Conservation (phyloP, 2,888 invertebrate species). For the Alcis repandata region DNA sequence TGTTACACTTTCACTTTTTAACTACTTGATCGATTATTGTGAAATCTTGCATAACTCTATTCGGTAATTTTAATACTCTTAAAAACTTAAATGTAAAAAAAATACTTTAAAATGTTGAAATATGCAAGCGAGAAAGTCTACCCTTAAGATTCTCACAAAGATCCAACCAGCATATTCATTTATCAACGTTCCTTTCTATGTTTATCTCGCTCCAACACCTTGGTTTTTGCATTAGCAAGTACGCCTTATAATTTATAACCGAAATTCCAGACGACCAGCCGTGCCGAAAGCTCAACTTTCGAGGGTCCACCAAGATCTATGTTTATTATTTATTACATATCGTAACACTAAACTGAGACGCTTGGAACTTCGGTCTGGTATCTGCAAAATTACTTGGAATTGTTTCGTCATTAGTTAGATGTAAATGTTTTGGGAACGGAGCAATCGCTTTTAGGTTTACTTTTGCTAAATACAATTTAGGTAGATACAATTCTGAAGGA, state of each 20-base stretch:
- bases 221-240: slow-evolving; percentile 13
- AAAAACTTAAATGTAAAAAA: too few relatives aligned
- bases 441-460: neutral
- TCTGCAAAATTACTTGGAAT: slow-evolving; percentile 19
- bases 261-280: slow-evolving; percentile 19
- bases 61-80: too few relatives aligned
- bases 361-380: slow-evolving; percentile 32
- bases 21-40: too few relatives aligned
- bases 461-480: neutral
- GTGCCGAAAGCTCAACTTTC: slow-evolving; percentile 40
- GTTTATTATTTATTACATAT: slow-evolving; percentile 45
- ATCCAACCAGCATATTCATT: too few relatives aligned
- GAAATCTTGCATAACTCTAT: too few relatives aligned
- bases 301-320: slow-evolving; percentile 41
- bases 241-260: slow-evolving; percentile 22
- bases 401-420: slow-evolving; percentile 12
- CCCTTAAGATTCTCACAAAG: too few relatives aligned
- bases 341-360: slow-evolving; percentile 27
- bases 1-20: too few relatives aligned
- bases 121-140: too few relatives aligned
- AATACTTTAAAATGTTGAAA: too few relatives aligned
- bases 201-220: neutral
- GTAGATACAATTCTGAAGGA: too few relatives aligned
- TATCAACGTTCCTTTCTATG: neutral
- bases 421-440: neutral